These are phyloP conservation scores for Drosophila pegasa DNA, from an alignment of 2,888 invertebrate species.

Conservation along the genomic window DNA sequence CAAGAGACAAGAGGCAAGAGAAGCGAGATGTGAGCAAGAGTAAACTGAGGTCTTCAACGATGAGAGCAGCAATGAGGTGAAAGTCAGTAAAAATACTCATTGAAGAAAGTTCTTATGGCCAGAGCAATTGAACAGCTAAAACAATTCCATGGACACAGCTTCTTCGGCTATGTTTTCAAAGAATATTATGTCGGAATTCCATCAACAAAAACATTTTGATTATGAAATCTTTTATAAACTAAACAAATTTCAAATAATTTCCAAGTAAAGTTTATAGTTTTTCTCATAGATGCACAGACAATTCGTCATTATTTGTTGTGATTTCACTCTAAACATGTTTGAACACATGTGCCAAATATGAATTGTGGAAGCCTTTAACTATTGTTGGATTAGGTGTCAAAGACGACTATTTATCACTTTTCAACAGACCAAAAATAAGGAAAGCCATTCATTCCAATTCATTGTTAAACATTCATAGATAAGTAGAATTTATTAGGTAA, in stretches of 20 bases:
- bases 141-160: neutral
- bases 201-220: neutral
- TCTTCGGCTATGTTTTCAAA: neutral
- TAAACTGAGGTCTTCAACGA: neutral
- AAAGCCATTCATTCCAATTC: neutral
- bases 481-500: neutral
- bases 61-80: neutral
- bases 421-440: neutral
- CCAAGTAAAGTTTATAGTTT: neutral
- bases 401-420: neutral
- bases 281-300: neutral
- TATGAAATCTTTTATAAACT: neutral
- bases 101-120: neutral
- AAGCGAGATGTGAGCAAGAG: neutral
- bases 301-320: neutral
- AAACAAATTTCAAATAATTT: neutral
- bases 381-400: neutral
- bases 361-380: neutral
- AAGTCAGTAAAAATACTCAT: neutral
- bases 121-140: neutral
- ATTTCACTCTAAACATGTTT: neutral
- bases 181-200: neutral
- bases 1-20: conserved; percentile 21
- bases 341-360: neutral
- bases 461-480: neutral